Evolutionary conservation across 2,797 vertebrate genomes (phyloP).

Genomic region (Diplodus sargus): DNA sequence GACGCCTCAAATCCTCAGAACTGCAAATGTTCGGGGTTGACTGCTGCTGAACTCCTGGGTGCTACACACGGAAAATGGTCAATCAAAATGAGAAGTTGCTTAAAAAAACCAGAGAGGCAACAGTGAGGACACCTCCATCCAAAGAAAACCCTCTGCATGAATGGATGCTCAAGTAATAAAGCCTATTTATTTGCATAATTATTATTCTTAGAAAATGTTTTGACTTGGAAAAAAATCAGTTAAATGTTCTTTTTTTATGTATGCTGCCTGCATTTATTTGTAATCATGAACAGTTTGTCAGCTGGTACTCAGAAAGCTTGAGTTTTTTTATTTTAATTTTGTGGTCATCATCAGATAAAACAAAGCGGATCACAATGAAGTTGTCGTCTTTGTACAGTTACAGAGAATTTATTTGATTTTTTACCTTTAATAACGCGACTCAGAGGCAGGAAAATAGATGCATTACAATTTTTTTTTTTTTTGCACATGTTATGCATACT

Average conservation of each 20-base stretch:
- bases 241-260: slow-evolving; percentile 47
- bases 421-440: slow-evolving; percentile 52
- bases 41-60: slow-evolving; percentile 35
- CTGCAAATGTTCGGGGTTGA: slow-evolving; percentile 22
- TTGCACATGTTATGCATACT: slow-evolving; percentile 72
- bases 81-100: slow-evolving; percentile 34
- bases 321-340: slow-evolving; percentile 22
- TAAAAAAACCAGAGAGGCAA: slow-evolving; percentile 18
- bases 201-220: slow-evolving; percentile 37
- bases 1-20: slow-evolving; percentile 22
- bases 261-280: slow-evolving; percentile 68
- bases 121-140: slow-evolving; percentile 27
- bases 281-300: slow-evolving; percentile 56
- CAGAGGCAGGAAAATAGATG: slow-evolving; percentile 58
- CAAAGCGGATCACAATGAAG: slow-evolving; percentile 35
- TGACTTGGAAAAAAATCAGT: slow-evolving; percentile 35
- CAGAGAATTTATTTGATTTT: slow-evolving; percentile 53
- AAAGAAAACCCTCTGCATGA: slow-evolving; percentile 58
- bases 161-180: slow-evolving; percentile 52
- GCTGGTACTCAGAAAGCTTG: slow-evolving; percentile 11
- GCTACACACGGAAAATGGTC: slow-evolving; percentile 42
- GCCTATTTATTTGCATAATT: slow-evolving; percentile 73
- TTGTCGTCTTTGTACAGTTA: slow-evolving; percentile 61
- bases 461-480: slow-evolving; percentile 41
- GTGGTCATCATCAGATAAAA: slow-evolving; percentile 53